phyloP scores from a whole-genome alignment of 2,797 vertebrate species.

The Tangara arthus region DNA sequence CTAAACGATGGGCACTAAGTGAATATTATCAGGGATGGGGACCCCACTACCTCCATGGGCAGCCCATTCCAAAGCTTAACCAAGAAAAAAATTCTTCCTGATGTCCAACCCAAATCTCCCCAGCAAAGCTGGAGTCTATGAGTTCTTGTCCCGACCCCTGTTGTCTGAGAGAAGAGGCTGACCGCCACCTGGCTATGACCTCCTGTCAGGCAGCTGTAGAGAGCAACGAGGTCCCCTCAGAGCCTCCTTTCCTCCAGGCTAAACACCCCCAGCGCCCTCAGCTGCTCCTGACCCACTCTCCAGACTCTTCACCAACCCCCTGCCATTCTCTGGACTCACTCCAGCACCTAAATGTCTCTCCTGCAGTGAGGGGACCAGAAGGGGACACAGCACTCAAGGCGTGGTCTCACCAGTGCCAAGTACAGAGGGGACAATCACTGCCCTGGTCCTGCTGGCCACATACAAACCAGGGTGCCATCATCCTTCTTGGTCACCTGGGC shows the following conservation, averaged over 20 bases:
- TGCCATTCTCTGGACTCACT: neutral
- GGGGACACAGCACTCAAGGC: neutral
- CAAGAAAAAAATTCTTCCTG: neutral
- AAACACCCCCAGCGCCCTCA: neutral
- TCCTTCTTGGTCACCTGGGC: neutral
- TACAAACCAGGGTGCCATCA: neutral
- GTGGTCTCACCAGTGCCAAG: neutral
- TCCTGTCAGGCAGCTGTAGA: neutral
- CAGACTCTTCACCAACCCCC: neutral
- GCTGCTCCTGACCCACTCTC: neutral
- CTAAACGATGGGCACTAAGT: neutral
- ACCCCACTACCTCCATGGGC: neutral
- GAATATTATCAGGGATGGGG: neutral
- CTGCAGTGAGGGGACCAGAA: neutral
- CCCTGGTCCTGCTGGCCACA: neutral
- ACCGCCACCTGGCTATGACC: rapidly evolving
- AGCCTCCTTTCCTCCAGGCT: neutral
- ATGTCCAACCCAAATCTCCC: neutral
- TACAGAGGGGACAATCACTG: neutral
- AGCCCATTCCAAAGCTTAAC: neutral
- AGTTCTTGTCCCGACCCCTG: neutral
- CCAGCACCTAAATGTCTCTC: neutral
- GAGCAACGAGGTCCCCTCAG: neutral
- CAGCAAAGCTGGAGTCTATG: neutral
- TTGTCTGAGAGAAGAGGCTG: neutral